A percentile compares a stretch with the other conserved stretches of the same genome.
These are phyloP conservation scores for Rhingia rostrata DNA, from an alignment of 2,888 invertebrate species.

Conservation along the genomic window DNA sequence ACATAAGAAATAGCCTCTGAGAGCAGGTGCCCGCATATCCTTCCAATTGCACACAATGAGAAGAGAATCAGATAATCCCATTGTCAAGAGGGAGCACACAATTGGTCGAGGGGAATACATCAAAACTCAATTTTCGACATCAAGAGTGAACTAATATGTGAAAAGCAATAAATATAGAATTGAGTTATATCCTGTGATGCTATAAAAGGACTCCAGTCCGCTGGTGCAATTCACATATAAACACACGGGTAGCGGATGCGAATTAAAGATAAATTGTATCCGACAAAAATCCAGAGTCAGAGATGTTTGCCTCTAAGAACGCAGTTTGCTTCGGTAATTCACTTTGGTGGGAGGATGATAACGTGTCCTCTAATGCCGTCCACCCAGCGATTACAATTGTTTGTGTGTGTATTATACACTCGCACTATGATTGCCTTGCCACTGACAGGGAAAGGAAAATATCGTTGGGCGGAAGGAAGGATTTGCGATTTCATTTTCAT, in stretches of 20 bases:
- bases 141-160: slow-evolving; percentile 68
- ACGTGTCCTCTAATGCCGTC: slow-evolving; percentile 43
- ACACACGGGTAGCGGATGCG: slow-evolving; percentile 8
- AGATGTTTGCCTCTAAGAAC: slow-evolving; percentile 64
- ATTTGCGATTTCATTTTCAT: slow-evolving; percentile 61
- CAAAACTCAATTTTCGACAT: slow-evolving; percentile 73
- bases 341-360: neutral
- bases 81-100: slow-evolving; percentile 58
- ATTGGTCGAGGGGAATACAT: slow-evolving; percentile 50
- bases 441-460: neutral
- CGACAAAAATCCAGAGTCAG: slow-evolving; percentile 70
- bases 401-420: slow-evolving; percentile 33
- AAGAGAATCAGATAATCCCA: slow-evolving; percentile 70
- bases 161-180: slow-evolving; percentile 74
- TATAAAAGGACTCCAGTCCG: slow-evolving; percentile 34
- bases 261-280: slow-evolving; percentile 62
- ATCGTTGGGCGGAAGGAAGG: slow-evolving; percentile 34
- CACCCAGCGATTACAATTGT: slow-evolving; percentile 62
- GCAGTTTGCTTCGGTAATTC: slow-evolving; percentile 28
- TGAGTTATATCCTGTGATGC: slow-evolving; percentile 64
- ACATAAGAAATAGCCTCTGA: slow-evolving; percentile 1
- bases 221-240: slow-evolving; percentile 10
- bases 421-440: slow-evolving; percentile 58
- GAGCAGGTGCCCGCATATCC: slow-evolving; percentile 51
- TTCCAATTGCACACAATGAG: slow-evolving; percentile 46